Conservation (phyloP, 2,797 vertebrate genomes). For the Sebastes iracundus region DNA sequence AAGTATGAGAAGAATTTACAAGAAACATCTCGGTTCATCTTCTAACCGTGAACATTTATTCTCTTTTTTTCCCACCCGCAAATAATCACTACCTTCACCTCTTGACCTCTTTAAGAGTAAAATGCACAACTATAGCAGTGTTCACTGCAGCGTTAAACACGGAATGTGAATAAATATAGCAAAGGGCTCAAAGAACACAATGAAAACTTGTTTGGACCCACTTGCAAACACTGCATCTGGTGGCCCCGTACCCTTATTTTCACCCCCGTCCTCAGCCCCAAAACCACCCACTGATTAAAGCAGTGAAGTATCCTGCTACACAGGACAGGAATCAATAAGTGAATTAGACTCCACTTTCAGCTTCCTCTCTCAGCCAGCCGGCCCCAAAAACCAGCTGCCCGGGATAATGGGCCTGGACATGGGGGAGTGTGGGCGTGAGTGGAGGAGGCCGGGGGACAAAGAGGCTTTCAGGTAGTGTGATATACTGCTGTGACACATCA, state of each 20-base stretch:
- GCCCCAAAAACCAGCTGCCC: constrained; percentile 84
- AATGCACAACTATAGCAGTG: not conserved
- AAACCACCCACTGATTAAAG: constrained; percentile 65
- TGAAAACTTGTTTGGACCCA: constrained; percentile 26
- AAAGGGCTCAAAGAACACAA: constrained; percentile 1
- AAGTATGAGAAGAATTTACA: not conserved
- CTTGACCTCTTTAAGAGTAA: not conserved
- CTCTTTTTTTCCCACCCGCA: not conserved
- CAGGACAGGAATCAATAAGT: constrained; percentile 87
- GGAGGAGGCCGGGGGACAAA: constrained; percentile 45
- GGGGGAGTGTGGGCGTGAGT: constrained; percentile 38
- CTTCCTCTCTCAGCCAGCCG: constrained; percentile 81
- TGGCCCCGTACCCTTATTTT: constrained; percentile 41
- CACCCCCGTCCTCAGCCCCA: constrained; percentile 29
- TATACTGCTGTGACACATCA: constrained; percentile 46
- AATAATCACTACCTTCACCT: not conserved
- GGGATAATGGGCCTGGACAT: constrained; percentile 73
- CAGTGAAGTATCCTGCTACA: constrained; percentile 85
- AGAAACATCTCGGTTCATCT: not conserved
- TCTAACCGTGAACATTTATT: not conserved
- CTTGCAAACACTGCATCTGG: constrained; percentile 48
- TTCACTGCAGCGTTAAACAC: not conserved
- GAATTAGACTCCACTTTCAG: constrained; percentile 85
- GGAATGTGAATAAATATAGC: not conserved
- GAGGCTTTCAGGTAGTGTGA: constrained; percentile 54